A percentile compares a stretch with the other conserved stretches of the same genome.
phyloP scores from a whole-genome alignment of 2,113 vertebrate genomes.

The Scomber colias region DNA sequence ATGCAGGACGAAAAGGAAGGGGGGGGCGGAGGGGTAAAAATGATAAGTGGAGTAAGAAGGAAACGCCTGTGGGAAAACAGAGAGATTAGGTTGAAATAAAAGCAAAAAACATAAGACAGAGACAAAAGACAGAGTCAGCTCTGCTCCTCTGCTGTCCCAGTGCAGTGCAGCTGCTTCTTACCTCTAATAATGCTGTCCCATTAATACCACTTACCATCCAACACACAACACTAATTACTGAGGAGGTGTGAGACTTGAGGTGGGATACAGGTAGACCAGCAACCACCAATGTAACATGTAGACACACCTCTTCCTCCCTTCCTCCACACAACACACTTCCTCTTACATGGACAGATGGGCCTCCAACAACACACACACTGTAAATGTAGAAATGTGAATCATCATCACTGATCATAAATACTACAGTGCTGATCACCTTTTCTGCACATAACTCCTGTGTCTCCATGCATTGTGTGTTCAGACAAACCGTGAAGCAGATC shows the following conservation, averaged over 20 bases:
- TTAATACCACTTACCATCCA: constrained; percentile 52
- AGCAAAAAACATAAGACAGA: neutral
- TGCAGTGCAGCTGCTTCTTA: constrained; percentile 36
- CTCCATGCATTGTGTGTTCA: neutral
- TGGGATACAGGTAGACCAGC: constrained; percentile 81
- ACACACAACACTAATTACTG: constrained; percentile 43
- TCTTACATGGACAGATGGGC: neutral
- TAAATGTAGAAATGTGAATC: neutral
- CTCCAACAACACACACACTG: neutral
- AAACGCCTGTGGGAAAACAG: neutral
- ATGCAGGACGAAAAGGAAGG: neutral
- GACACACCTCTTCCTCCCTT: neutral
- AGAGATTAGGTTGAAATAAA: neutral
- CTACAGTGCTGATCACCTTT: neutral
- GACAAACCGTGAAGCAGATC: too few relatives aligned
- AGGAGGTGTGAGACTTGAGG: neutral
- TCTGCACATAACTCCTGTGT: neutral
- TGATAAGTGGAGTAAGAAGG: neutral
- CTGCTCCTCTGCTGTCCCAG: constrained; percentile 18
- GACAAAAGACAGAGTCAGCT: constrained; percentile 27
- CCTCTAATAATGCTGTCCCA: constrained; percentile 39
- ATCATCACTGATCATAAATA: neutral
- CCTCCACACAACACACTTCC: neutral
- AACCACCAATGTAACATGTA: neutral
- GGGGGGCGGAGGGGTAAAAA: neutral